phyloP scores from a whole-genome alignment of 2,888 invertebrate genomes.

The Atrina japonica region DNA sequence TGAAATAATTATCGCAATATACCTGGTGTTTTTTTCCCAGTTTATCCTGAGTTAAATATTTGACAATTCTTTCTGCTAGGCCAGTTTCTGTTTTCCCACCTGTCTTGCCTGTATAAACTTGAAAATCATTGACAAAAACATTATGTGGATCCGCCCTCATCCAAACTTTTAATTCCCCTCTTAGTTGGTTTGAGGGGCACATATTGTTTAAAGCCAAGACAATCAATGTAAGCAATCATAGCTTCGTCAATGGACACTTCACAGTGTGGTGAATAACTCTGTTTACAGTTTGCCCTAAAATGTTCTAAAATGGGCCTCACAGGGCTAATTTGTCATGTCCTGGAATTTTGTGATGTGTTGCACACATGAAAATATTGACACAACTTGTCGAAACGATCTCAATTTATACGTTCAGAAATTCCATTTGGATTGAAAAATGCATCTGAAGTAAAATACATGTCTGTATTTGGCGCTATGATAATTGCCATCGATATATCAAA shows the following conservation, averaged over 20 bases:
- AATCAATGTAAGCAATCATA: slow-evolving; percentile 31
- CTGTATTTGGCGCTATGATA: no score
- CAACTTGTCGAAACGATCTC: no score
- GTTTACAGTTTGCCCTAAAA: background rate
- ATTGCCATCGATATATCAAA: no score
- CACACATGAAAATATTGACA: slow-evolving; percentile 18
- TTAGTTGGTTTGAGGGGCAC: slow-evolving; percentile 45
- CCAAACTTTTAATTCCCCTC: slow-evolving; percentile 47
- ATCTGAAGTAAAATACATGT: no score
- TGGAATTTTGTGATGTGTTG: slow-evolving; percentile 16
- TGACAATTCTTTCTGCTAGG: slow-evolving; percentile 11
- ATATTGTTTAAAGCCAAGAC: slow-evolving; percentile 41
- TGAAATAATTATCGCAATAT: slow-evolving; percentile 28
- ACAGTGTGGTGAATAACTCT: slow-evolving; percentile 23
- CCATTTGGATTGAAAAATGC: no score
- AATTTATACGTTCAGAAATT: no score
- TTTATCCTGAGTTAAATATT: background rate
- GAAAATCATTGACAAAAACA: slow-evolving; percentile 42
- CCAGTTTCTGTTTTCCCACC: background rate
- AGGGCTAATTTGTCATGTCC: slow-evolving; percentile 33
- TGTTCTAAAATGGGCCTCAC: slow-evolving; percentile 23
- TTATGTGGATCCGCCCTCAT: slow-evolving; percentile 42
- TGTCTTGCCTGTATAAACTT: slow-evolving; percentile 41
- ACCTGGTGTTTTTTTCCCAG: slow-evolving; percentile 19
- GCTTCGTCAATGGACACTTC: slow-evolving; percentile 33